phyloP scores from a whole-genome alignment of 2,888 invertebrate species.

The Philereme transversata region DNA sequence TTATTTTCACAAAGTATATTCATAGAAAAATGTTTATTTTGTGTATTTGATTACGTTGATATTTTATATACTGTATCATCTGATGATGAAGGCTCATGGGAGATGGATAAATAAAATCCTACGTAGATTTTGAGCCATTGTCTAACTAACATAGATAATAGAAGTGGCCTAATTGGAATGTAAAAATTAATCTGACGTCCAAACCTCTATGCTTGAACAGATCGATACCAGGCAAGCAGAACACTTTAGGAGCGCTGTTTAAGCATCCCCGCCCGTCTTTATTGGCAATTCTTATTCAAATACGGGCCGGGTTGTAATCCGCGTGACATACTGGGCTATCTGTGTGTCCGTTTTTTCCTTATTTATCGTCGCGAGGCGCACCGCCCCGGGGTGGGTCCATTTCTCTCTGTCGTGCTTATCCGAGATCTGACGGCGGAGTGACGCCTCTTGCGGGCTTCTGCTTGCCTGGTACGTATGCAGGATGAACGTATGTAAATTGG shows the following conservation, averaged over 20 bases:
- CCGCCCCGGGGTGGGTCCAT: constrained; percentile 67
- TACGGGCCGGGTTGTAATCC: constrained; percentile 72
- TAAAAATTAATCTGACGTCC: constrained; percentile 19
- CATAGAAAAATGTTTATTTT: too few species aligned
- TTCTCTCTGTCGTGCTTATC: constrained; percentile 80
- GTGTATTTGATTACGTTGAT: too few species aligned
- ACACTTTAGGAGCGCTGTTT: constrained; percentile 62
- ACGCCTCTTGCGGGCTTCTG: constrained; percentile 67
- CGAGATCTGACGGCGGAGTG: constrained; percentile 75
- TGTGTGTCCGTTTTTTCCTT: constrained; percentile 71
- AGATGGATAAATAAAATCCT: too few species aligned
- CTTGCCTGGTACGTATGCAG: constrained; percentile 55
- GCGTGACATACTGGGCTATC: constrained; percentile 75
- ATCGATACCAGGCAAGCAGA: constrained; percentile 67
- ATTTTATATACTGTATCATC: too few species aligned
- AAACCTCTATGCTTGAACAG: constrained; percentile 49
- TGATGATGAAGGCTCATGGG: too few species aligned
- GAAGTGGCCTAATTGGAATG: background rate
- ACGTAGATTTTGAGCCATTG: background rate
- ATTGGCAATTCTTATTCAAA: constrained; percentile 82
- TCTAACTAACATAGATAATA: background rate
- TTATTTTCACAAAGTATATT: too few species aligned
- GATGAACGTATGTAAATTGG: constrained; percentile 35
- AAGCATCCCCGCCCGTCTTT: constrained; percentile 58
- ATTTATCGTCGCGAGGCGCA: constrained; percentile 59